Percentiles rank a stretch among this genome's conserved stretches.
Evolutionary conservation across 1,140 invertebrate genomes (phyloP).

Genomic region (Drosophila elegans): DNA sequence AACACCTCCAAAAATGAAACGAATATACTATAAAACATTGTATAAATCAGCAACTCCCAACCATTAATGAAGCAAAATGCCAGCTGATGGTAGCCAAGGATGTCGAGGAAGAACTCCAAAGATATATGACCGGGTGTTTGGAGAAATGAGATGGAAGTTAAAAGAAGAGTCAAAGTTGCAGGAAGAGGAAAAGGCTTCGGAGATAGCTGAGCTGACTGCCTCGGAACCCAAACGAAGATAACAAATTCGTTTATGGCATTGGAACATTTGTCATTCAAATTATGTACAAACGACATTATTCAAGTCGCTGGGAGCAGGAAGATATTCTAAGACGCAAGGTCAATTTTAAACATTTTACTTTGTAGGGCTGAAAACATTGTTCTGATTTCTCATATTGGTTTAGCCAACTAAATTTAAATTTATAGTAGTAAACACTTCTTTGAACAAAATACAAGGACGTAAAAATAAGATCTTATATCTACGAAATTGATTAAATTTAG

Average conservation of each 20-base stretch:
- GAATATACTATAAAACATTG: conserved; percentile 40
- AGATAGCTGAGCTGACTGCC: conserved; percentile 9
- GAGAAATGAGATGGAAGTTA: neutral
- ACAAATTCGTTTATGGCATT: conserved; percentile 63
- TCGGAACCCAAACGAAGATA: conserved; percentile 31
- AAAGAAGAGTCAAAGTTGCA: neutral
- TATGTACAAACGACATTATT: conserved; percentile 72
- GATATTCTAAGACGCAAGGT: no score
- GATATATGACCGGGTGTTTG: conserved; percentile 6
- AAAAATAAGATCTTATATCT: no score
- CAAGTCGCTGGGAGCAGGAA: no score
- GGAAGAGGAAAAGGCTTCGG: neutral
- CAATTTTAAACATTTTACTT: no score
- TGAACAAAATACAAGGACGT: no score
- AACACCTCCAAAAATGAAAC: conserved; percentile 1
- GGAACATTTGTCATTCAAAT: conserved; percentile 73
- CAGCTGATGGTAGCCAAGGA: conserved; percentile 34
- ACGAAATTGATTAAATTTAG: no score
- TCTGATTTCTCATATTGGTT: no score
- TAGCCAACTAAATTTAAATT: no score
- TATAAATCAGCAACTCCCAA: conserved; percentile 1
- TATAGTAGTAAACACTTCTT: no score
- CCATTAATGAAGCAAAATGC: conserved; percentile 43
- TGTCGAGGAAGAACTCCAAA: neutral
- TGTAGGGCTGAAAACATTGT: no score